Base-by-base conservation (phyloP, 1,140 invertebrate species). In the Drosophila ambigua region DNA sequence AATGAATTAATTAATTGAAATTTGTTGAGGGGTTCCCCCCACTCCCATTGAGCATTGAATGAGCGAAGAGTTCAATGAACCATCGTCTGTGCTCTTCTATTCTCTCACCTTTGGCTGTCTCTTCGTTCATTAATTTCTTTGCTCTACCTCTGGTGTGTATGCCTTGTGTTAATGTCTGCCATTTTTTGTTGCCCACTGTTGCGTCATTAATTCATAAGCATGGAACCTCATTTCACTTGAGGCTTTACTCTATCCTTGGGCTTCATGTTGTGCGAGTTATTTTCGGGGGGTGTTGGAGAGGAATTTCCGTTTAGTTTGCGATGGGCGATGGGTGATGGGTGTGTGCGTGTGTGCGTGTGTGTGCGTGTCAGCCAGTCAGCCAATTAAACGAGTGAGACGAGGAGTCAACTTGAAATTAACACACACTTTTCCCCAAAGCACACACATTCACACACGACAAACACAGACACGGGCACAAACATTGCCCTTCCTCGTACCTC, bases 131-230 rank as follows among this genome's bases (percentile, higher is more conserved):
- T 23, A n/a, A 9, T 26, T 28, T 35, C 11, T 0, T n/a, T 51
- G 24, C 16, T 48, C 9, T 43, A 15, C 20, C 13, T 57, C 8
- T 45, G 2, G 2, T 24, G 4, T 41, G 31, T 39, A 11, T 13
- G 1, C 26, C 6, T 28, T 39, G 35, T 13, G 35, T 39, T 39
- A 39, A 39, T 39, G 35, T 39, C 35, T 39, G 4, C 35, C 11
- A 39, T n/a, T 26, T 2, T 51, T 23, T 51, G 43, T 45, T 48
- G 9, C 23, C 28, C 60, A 45, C 11, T 39, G 39, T 67, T 59
- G 16, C 52, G 69, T 87, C 78, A 87, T 87, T 87, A 88, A 87
- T 87, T 88, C 82, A 87, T 88, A 75, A 87, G 83, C 82, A 87
- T 20, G 79, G 82, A 88, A 82, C 79, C 76, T 82, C 71, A 88